A percentile compares a stretch with the other conserved stretches of the same genome.
Conservation (phyloP, 2,888 invertebrate genomes). For the Brachycybe producta region DNA sequence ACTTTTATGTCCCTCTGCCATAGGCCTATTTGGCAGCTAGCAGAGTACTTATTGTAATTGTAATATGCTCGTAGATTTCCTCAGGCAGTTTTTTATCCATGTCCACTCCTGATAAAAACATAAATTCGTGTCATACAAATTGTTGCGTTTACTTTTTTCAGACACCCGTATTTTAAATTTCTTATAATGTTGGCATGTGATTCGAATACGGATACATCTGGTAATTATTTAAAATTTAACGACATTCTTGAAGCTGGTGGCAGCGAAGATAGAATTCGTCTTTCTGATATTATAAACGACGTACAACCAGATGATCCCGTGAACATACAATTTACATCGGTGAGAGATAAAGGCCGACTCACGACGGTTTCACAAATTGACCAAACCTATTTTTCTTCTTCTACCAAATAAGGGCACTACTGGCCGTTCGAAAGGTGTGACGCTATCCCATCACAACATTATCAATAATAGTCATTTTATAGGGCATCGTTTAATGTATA, state of each 20-base stretch:
- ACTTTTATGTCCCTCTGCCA: no score
- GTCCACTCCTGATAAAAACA: no score
- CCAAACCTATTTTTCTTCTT: no score
- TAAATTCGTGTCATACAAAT: no score
- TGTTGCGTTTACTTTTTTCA: no score
- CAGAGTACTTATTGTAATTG: no score
- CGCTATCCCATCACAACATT: constrained; percentile 54
- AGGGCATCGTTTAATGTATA: constrained; percentile 40
- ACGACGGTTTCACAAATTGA: not conserved
- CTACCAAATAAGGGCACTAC: constrained; percentile 53
- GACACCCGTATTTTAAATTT: no score
- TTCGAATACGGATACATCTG: no score
- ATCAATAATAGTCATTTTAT: constrained; percentile 60
- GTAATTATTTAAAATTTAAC: constrained; percentile 31
- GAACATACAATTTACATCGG: constrained; percentile 71
- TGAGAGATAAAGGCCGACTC: constrained; percentile 31
- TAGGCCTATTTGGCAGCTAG: no score
- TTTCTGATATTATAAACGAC: constrained; percentile 39
- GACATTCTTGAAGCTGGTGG: constrained; percentile 29
- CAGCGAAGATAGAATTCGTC: constrained; percentile 28
- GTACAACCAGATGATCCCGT: constrained; percentile 53
- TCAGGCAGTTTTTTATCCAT: no score
- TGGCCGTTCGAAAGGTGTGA: constrained; percentile 61
- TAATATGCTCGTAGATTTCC: no score
- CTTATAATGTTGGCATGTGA: no score